These are phyloP conservation scores for Ethmia dodecea DNA, from an alignment of 2,888 invertebrate species.

Conservation along the genomic window DNA sequence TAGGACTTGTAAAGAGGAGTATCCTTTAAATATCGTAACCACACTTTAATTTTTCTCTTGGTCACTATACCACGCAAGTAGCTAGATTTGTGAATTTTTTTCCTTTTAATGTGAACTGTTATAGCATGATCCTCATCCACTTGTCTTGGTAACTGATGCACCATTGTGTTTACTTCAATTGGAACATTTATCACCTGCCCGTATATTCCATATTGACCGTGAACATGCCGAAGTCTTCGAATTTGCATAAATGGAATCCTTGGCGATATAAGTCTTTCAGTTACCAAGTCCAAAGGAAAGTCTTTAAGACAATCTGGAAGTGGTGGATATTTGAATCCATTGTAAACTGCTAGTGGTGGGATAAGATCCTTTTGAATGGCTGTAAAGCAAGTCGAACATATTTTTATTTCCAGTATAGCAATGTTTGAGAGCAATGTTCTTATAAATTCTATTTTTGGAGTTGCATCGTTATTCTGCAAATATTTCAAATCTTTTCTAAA, in stretches of 20 bases:
- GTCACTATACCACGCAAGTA: slow-evolving; percentile 22
- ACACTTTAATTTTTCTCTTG: slow-evolving; percentile 21
- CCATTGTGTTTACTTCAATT: slow-evolving; percentile 27
- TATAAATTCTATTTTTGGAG: slow-evolving; percentile 20
- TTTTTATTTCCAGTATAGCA: slow-evolving; percentile 16
- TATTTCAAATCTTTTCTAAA: slow-evolving; percentile 20
- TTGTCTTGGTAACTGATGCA: slow-evolving; percentile 25
- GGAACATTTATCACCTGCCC: slow-evolving; percentile 34
- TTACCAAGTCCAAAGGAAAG: slow-evolving; percentile 24
- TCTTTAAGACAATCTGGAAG: slow-evolving; percentile 24
- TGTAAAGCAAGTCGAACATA: slow-evolving; percentile 20
- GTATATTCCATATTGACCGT: slow-evolving; percentile 25
- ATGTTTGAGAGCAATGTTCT: slow-evolving; percentile 16
- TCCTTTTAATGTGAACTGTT: slow-evolving; percentile 22
- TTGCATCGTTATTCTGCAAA: slow-evolving; percentile 20
- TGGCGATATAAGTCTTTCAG: slow-evolving; percentile 26
- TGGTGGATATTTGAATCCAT: slow-evolving; percentile 27
- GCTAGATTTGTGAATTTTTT: slow-evolving; percentile 23
- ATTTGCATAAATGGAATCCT: slow-evolving; percentile 31
- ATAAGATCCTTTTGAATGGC: slow-evolving; percentile 18
- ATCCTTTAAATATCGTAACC: slow-evolving; percentile 23
- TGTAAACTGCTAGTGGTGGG: slow-evolving; percentile 20
- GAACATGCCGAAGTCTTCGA: slow-evolving; percentile 25
- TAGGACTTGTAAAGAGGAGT: slow-evolving; percentile 24
- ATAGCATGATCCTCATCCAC: slow-evolving; percentile 23